Evolutionary conservation across 2,797 vertebrate genomes (phyloP).

Genomic region (Hypotaenidia okinawae): DNA sequence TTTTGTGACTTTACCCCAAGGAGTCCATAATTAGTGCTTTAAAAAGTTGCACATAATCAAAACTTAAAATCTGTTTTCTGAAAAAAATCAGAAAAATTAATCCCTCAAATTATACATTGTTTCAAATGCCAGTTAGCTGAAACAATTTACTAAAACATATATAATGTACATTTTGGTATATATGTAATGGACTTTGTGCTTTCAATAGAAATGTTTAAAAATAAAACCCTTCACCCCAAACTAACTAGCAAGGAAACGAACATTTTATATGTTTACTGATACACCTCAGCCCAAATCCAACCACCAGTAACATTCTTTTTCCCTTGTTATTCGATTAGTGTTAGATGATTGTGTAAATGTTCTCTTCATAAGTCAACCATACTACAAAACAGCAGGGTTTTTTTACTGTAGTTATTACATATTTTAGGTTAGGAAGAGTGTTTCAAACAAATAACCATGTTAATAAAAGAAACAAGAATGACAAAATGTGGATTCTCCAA

Average conservation of each 20-base stretch:
- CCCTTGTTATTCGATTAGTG: background rate
- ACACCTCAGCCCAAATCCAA: background rate
- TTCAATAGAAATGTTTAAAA: background rate
- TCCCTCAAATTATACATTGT: background rate
- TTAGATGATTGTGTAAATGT: background rate
- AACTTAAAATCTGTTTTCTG: background rate
- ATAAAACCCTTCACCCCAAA: background rate
- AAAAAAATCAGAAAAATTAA: background rate
- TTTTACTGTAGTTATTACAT: background rate
- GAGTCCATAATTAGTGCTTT: background rate
- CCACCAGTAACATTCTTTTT: background rate
- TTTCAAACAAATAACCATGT: background rate
- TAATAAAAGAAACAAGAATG: background rate
- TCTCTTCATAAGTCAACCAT: background rate
- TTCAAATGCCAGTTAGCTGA: background rate
- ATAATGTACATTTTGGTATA: background rate
- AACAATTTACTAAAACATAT: background rate
- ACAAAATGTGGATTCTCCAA: background rate
- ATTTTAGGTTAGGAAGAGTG: background rate
- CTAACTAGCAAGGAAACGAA: background rate
- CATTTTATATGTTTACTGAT: background rate
- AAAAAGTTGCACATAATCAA: background rate
- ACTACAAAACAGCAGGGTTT: accelerated
- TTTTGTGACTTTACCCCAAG: background rate
- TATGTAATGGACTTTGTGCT: background rate